These are phyloP conservation scores for Echeneis naucrates DNA, from an alignment of 2,797 vertebrate genomes.

Conservation along the genomic window DNA sequence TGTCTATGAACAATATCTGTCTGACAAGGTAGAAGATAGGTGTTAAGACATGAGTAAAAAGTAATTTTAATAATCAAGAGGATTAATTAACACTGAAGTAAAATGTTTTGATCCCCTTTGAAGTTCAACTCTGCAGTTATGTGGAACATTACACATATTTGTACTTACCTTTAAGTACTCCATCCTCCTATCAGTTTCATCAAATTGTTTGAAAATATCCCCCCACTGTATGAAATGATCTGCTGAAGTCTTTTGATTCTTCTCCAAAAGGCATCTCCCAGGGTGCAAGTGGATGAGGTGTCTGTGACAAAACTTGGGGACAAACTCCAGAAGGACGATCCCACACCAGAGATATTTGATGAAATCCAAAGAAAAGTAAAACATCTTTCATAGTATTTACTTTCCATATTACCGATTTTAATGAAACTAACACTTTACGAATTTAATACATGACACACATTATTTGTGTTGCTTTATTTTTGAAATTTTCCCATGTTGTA, in stretches of 20 bases:
- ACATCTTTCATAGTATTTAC: neutral
- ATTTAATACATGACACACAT: neutral
- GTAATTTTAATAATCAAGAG: neutral
- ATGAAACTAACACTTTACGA: too few relatives aligned
- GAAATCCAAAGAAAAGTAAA: conserved; percentile 96
- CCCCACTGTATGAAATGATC: neutral
- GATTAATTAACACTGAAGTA: neutral
- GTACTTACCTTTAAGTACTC: neutral
- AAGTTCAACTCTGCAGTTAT: neutral
- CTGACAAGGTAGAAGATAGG: conserved; percentile 91
- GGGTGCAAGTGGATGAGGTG: conserved; percentile 93
- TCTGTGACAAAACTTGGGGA: conserved; percentile 90
- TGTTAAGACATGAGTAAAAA: neutral
- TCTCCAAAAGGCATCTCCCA: conserved; percentile 90
- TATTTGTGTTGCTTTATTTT: neutral
- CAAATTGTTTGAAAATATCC: neutral
- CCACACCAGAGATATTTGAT: conserved; percentile 98
- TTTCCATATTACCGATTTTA: neutral
- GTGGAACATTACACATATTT: neutral
- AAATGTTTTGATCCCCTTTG: neutral
- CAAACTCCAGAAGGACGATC: conserved; percentile 94
- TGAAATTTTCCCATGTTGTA: neutral
- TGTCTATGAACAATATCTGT: conserved; percentile 98
- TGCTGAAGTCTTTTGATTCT: neutral
- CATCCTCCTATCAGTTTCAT: neutral